Conservation (phyloP, 2,113 vertebrate genomes). For the Charina bottae region DNA sequence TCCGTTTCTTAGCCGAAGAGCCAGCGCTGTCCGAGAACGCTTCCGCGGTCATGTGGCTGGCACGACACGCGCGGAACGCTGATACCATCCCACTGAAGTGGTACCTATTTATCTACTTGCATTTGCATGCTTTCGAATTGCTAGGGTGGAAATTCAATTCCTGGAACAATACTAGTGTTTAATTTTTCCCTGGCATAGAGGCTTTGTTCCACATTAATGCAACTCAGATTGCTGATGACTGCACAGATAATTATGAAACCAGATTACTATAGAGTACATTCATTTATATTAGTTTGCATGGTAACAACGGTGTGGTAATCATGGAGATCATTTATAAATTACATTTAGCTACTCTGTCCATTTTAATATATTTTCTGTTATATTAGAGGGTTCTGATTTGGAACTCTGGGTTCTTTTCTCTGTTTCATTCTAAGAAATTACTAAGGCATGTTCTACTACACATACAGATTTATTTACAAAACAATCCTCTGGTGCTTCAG, state of each 20-base stretch:
- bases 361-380: rapidly evolving
- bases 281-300: neutral
- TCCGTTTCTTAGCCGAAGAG: too few species aligned
- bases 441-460: neutral
- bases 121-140: too few species aligned
- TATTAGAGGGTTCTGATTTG: neutral
- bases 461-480: neutral
- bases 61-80: too few species aligned
- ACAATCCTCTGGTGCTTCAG: neutral
- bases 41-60: too few species aligned
- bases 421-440: neutral
- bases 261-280: neutral
- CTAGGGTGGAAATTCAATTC: too few species aligned
- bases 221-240: rapidly evolving
- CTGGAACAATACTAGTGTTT: neutral
- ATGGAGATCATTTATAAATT: neutral
- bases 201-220: neutral
- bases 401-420: neutral
- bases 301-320: neutral
- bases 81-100: too few species aligned
- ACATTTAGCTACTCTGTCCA: neutral
- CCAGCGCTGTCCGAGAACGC: too few species aligned
- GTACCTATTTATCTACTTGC: too few species aligned
- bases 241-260: neutral
- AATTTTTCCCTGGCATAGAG: neutral